A percentile compares a stretch with the other conserved stretches of the same genome.
Conservation (phyloP, 2,888 invertebrate species). For the Microchrysa polita region DNA sequence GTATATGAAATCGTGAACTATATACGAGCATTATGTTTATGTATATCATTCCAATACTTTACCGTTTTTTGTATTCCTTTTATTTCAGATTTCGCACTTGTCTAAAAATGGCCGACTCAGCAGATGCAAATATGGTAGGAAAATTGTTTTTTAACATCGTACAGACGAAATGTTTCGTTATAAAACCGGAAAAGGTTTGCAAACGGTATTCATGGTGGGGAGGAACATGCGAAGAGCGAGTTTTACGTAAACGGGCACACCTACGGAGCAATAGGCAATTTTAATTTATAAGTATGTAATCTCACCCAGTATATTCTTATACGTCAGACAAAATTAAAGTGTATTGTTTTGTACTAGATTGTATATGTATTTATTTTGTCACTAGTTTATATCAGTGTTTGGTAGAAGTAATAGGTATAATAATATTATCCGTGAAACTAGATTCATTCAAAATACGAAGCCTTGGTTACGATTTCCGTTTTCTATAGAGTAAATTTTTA, state of each 20-base stretch:
- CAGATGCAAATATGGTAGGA: conserved; percentile 89
- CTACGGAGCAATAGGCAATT: conserved; percentile 73
- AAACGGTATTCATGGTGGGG: conserved; percentile 78
- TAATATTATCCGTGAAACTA: too few species aligned
- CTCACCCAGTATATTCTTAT: background rate
- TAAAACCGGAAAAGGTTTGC: conserved; percentile 83
- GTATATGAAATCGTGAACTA: background rate
- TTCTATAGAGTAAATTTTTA: too few species aligned
- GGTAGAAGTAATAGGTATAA: too few species aligned
- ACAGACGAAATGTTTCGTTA: conserved; percentile 91
- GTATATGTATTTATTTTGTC: too few species aligned
- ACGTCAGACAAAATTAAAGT: too few species aligned
- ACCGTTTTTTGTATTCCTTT: conserved; percentile 51
- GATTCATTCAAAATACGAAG: too few species aligned
- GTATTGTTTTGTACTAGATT: too few species aligned
- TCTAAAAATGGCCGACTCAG: conserved; percentile 85
- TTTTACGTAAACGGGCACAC: conserved; percentile 75
- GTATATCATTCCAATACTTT: too few species aligned
- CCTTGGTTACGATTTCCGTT: too few species aligned
- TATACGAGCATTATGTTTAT: background rate
- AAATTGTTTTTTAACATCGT: conserved; percentile 95
- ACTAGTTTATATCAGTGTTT: too few species aligned
- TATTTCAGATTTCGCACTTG: conserved; percentile 91
- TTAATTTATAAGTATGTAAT: too few species aligned
- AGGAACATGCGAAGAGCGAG: conserved; percentile 79